These are phyloP conservation scores for Myrmecophaga tridactyla DNA, from an alignment of 2,113 vertebrate genomes.

Conservation along the genomic window DNA sequence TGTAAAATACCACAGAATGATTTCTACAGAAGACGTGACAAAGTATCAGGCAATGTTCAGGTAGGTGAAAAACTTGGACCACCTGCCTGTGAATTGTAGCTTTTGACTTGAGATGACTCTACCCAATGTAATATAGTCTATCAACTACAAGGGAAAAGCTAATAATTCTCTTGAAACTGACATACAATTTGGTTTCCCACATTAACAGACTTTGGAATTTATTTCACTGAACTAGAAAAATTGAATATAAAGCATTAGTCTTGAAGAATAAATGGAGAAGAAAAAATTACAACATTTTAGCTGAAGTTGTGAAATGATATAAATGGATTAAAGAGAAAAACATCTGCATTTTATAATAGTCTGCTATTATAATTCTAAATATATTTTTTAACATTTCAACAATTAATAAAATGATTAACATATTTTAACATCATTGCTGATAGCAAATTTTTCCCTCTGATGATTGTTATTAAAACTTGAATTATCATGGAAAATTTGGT, in stretches of 20 bases:
- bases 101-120: background rate
- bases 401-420: background rate
- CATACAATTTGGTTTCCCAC: background rate
- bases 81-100: background rate
- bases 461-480: background rate
- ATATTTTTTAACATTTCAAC: background rate
- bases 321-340: background rate
- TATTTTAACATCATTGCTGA: background rate
- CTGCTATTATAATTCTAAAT: background rate
- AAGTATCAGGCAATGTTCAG: background rate
- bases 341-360: background rate
- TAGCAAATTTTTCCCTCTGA: background rate
- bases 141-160: background rate
- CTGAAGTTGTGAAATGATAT: background rate
- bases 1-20: background rate
- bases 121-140: background rate
- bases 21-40: background rate
- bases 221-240: conserved; percentile 28
- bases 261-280: background rate
- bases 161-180: background rate
- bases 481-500: background rate
- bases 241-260: background rate
- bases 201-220: background rate
- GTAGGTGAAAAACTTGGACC: background rate
- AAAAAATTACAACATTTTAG: background rate